Conservation (phyloP, 2,113 vertebrate species). For the Anoplopoma fimbria region DNA sequence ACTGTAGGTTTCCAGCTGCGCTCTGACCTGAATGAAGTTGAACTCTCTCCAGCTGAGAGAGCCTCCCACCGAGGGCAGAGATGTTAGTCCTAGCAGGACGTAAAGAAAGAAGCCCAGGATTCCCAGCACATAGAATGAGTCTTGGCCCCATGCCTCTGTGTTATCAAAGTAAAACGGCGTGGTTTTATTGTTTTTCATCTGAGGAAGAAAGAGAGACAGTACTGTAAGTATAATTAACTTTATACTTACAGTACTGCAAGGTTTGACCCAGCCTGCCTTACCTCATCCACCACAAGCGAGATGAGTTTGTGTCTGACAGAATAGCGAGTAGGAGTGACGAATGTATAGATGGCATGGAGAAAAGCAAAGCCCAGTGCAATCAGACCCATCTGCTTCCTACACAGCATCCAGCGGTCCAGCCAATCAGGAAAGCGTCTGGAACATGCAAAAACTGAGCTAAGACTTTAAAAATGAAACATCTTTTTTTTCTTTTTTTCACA, state of each 20-base stretch:
- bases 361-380: slow-evolving; percentile 89
- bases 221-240: background rate
- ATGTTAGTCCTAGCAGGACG: slow-evolving; percentile 91
- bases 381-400: slow-evolving; percentile 94
- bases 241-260: background rate
- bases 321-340: slow-evolving; percentile 83
- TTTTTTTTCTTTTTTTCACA: slow-evolving; percentile 8
- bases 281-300: slow-evolving; percentile 64
- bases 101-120: slow-evolving; percentile 93
- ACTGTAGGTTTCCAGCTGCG: slow-evolving; percentile 21
- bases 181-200: slow-evolving; percentile 86
- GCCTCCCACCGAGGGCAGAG: slow-evolving; percentile 94
- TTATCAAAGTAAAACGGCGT: slow-evolving; percentile 74
- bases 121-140: slow-evolving; percentile 87
- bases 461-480: background rate
- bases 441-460: background rate
- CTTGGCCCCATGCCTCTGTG: slow-evolving; percentile 83
- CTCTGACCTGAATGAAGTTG: slow-evolving; percentile 76
- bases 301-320: slow-evolving; percentile 64
- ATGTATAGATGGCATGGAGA: slow-evolving; percentile 89
- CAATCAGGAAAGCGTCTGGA: slow-evolving; percentile 89
- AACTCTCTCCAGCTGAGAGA: slow-evolving; percentile 94
- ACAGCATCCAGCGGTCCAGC: slow-evolving; percentile 95
- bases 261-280: slow-evolving; percentile 25
- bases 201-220: slow-evolving; percentile 28